Evolutionary conservation across 1,140 invertebrate species (phyloP).

Genomic region (Drosophila nebulosa): DNA sequence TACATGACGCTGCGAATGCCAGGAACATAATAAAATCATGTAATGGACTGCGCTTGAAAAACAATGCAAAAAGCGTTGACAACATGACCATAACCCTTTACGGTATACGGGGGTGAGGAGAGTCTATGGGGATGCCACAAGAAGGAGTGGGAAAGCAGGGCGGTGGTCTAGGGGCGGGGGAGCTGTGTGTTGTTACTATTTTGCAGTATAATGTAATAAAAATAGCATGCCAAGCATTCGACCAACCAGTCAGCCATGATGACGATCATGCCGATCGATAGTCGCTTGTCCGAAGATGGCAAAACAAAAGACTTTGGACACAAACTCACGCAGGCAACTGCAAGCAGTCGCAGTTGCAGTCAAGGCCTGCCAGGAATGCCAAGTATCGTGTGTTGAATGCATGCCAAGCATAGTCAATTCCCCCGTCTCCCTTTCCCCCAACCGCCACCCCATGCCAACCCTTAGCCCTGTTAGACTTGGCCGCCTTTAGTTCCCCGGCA

Average conservation of each 20-base stretch:
- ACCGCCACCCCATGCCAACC: not conserved
- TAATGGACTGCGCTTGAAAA: slow-evolving; percentile 78
- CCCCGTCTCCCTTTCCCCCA: not conserved
- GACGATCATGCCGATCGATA: slow-evolving; percentile 75
- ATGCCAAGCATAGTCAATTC: slow-evolving; percentile 72
- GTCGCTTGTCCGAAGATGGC: slow-evolving; percentile 57
- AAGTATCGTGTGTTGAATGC: slow-evolving; percentile 79
- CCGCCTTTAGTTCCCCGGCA: slow-evolving; percentile 64
- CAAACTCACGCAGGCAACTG: slow-evolving; percentile 70
- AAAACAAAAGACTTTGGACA: slow-evolving; percentile 78
- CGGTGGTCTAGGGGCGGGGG: not conserved
- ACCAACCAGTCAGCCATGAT: slow-evolving; percentile 53
- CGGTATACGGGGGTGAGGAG: not conserved
- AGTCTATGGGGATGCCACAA: not conserved
- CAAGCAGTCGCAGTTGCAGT: slow-evolving; percentile 34
- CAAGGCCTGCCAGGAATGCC: slow-evolving; percentile 68
- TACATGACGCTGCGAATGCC: slow-evolving; percentile 77
- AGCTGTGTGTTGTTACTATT: slow-evolving; percentile 78
- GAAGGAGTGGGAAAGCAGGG: not conserved
- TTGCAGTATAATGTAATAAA: slow-evolving; percentile 79
- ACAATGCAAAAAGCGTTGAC: slow-evolving; percentile 77
- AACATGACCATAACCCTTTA: slow-evolving; percentile 39
- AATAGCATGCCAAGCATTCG: slow-evolving; percentile 68
- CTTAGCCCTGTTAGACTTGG: slow-evolving; percentile 31
- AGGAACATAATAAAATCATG: slow-evolving; percentile 79